Base-by-base conservation (phyloP, 2,113 vertebrate species). In the Clupea harengus region DNA sequence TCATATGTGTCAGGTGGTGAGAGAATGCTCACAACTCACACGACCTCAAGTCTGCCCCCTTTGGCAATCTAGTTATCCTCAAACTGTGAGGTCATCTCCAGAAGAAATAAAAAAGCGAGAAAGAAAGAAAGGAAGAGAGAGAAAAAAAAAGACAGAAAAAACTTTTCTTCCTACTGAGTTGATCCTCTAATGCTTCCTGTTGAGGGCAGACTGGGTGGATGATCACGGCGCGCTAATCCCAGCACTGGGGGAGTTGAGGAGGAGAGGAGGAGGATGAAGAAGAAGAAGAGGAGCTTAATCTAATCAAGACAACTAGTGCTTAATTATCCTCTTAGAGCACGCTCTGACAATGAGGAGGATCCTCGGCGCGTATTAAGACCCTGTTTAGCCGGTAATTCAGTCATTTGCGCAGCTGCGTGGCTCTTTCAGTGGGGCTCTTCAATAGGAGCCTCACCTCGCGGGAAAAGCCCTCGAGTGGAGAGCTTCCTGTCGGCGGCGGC, bases 261-360 rank as follows among this genome's bases (percentile, higher is more conserved):
- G 54, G 64, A 28, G 60, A n/a, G 60, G 64, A 28, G 64, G 64
- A 67, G 64, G 64, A 67, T 8, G 25, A 28, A 15, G 72, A 78
- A 15, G 72, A 78, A 2, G 72, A 78, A 78, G 72, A 93, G 88
- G 92, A 92, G 93, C 93, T 93, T 92, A 88, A 94, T 93, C 92
- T 92, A 93, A 95, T 95, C 94, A 94, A 92, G 91, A 91, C 91
- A 18, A 91, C 90, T 89, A 91, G 88, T 87, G 92, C 90, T 93
- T 95, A 92, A 94, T 95, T 94, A 93, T 86, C 93, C 91, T 91
- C 91, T 90, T 80, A 92, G 93, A 90, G 88, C 92, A 91, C 91
- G 89, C 92, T 91, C 91, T 47, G 89, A 93, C 92, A 94, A 92
- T 87, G 90, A 92, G 90, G 91, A 91, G 91, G 91, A 92, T 92